phyloP scores from a whole-genome alignment of 2,888 invertebrate species.

The Oscheius sp. region DNA sequence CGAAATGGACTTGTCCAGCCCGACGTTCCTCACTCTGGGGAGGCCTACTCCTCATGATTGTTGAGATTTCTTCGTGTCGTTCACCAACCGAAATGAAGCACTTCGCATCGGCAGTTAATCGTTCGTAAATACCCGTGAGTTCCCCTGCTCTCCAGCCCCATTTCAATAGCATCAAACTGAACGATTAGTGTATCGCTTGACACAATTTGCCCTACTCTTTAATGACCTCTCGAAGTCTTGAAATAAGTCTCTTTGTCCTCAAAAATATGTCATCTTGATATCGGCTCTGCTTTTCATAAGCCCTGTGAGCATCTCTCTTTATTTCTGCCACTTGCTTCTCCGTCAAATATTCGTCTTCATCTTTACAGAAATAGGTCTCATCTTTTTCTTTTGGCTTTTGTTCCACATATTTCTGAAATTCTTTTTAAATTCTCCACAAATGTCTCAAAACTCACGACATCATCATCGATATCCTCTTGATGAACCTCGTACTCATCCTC shows the following conservation, averaged over 20 bases:
- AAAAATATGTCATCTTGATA: slow-evolving; percentile 68
- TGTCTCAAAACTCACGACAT: slow-evolving; percentile 18
- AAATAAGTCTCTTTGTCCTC: slow-evolving; percentile 60
- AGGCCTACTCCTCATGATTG: slow-evolving; percentile 33
- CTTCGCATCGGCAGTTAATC: slow-evolving; percentile 38
- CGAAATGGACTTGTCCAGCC: slow-evolving; percentile 28
- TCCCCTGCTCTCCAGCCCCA: slow-evolving; percentile 66
- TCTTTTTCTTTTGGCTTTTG: slow-evolving; percentile 20
- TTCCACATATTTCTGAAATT: slow-evolving; percentile 12
- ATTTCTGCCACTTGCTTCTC: slow-evolving; percentile 51
- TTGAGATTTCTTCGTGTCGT: slow-evolving; percentile 39
- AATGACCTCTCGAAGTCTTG: slow-evolving; percentile 49
- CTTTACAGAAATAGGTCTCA: slow-evolving; percentile 44
- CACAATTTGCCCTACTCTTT: background rate
- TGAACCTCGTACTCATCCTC: slow-evolving; percentile 64
- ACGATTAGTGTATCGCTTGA: too few relatives aligned
- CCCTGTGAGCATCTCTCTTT: slow-evolving; percentile 63
- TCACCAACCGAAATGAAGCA: slow-evolving; percentile 50
- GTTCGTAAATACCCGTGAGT: slow-evolving; percentile 57
- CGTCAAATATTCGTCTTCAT: slow-evolving; percentile 42
- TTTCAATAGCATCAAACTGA: slow-evolving; percentile 37
- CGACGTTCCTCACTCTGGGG: slow-evolving; percentile 25
- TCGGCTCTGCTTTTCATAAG: slow-evolving; percentile 68
- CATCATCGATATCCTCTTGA: slow-evolving; percentile 58
- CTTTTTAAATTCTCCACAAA: background rate